Conservation (phyloP, 2,888 invertebrate species). For the Antheraea yamamai region DNA sequence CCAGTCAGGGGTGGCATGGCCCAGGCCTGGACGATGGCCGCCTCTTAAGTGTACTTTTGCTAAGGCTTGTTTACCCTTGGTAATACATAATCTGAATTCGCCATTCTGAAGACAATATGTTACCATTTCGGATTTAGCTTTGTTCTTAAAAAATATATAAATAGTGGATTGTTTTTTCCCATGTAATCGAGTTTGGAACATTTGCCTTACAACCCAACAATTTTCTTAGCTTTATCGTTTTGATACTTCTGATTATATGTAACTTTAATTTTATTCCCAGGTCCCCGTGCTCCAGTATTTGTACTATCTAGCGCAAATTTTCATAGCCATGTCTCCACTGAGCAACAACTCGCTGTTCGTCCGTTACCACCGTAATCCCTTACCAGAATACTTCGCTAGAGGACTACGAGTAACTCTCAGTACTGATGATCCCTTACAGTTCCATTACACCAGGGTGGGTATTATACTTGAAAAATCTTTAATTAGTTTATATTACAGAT, state of each 20-base stretch:
- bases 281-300: conserved; percentile 99
- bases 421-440: conserved; percentile 99
- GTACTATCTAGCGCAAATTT: conserved; percentile 98
- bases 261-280: conserved; percentile 53
- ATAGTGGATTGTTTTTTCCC: too few species aligned
- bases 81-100: too few species aligned
- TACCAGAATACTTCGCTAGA: conserved; percentile 97
- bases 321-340: conserved; percentile 99
- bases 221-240: not conserved
- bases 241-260: not conserved
- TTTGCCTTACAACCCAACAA: too few species aligned
- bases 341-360: conserved; percentile 99
- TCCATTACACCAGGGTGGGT: conserved; percentile 97
- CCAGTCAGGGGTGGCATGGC: too few species aligned
- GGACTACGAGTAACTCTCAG: conserved; percentile 97
- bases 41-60: too few species aligned
- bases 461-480: not conserved
- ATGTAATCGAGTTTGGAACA: too few species aligned
- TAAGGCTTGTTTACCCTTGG: too few species aligned
- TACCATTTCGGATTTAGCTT: too few species aligned
- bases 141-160: too few species aligned
- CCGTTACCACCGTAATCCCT: conserved; percentile 98
- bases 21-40: too few species aligned
- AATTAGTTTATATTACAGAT: too few species aligned
- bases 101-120: too few species aligned